Evolutionary conservation across 1,140 invertebrate species (phyloP).

Genomic region (Cyclina sinensis): DNA sequence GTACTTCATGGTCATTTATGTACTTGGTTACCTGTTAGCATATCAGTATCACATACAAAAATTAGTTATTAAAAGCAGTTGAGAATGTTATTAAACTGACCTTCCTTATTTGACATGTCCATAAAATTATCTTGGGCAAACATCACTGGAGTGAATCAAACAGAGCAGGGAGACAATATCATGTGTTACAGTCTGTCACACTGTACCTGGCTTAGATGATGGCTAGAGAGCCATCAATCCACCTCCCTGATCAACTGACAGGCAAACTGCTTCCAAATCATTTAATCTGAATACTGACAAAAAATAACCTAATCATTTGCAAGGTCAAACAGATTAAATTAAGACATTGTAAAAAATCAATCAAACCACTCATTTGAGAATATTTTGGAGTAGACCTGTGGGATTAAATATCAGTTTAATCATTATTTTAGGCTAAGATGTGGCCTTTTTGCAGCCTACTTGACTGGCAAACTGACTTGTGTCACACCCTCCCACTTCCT

Average conservation of each 20-base stretch:
- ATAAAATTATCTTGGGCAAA: conserved; percentile 13
- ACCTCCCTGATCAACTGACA: not conserved
- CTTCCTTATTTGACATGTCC: conserved; percentile 11
- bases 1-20: not conserved
- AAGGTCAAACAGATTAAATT: conserved; percentile 39
- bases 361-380: conserved; percentile 18
- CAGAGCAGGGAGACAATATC: not conserved
- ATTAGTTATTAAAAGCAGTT: not conserved
- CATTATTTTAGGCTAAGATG: not conserved
- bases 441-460: not conserved
- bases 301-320: conserved; percentile 35
- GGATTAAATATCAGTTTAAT: conserved; percentile 17
- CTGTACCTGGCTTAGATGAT: not conserved
- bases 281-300: conserved; percentile 27
- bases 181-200: not conserved
- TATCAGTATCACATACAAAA: not conserved
- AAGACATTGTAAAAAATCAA: conserved; percentile 38
- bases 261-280: conserved; percentile 14
- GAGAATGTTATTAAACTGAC: not conserved
- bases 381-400: not conserved
- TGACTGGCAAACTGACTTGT: not conserved
- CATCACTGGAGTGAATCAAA: conserved; percentile 2
- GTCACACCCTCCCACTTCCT: not conserved
- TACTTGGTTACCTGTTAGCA: not conserved
- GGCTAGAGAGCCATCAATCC: not conserved